Percentiles rank a stretch among this genome's conserved stretches.
Evolutionary conservation across 1,140 invertebrate genomes (phyloP).

Genomic region (Hycleus phaleratus): DNA sequence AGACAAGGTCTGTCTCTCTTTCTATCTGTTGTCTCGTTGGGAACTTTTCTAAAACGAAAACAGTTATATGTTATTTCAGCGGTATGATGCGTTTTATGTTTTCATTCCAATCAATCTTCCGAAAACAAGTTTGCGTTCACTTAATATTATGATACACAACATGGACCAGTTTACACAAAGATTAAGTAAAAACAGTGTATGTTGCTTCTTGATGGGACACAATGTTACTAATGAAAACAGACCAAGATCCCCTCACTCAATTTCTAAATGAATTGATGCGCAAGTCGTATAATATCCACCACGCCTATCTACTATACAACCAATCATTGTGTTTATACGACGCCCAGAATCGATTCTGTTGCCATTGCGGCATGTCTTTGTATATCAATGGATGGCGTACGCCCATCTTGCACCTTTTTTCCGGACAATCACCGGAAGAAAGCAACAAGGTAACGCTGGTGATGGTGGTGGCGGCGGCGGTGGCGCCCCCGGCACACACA

Average conservation of each 20-base stretch:
- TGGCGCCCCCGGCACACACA: too few relatives aligned
- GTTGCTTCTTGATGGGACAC: constrained; percentile 38
- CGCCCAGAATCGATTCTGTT: constrained; percentile 28
- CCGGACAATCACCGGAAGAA: background rate
- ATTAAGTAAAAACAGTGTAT: constrained; percentile 43
- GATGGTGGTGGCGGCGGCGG: too few relatives aligned
- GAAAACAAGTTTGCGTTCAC: constrained; percentile 41
- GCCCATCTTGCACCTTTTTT: constrained; percentile 11
- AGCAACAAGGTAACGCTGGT: background rate
- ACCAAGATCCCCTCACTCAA: background rate
- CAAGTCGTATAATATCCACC: constrained; percentile 6
- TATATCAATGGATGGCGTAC: constrained; percentile 10
- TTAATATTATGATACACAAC: constrained; percentile 45
- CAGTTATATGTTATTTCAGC: constrained; percentile 29
- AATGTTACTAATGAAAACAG: constrained; percentile 45
- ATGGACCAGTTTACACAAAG: constrained; percentile 42
- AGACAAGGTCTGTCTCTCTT: too few relatives aligned
- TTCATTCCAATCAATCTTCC: constrained; percentile 39
- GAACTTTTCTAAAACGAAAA: constrained; percentile 31
- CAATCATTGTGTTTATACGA: background rate
- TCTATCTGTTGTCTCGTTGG: background rate
- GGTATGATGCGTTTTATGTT: constrained; percentile 32
- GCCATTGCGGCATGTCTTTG: constrained; percentile 24
- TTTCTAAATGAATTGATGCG: constrained; percentile 14
- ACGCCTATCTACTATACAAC: constrained; percentile 9